phyloP scores from a whole-genome alignment of 2,888 invertebrate species.

The Junonia oenone region DNA sequence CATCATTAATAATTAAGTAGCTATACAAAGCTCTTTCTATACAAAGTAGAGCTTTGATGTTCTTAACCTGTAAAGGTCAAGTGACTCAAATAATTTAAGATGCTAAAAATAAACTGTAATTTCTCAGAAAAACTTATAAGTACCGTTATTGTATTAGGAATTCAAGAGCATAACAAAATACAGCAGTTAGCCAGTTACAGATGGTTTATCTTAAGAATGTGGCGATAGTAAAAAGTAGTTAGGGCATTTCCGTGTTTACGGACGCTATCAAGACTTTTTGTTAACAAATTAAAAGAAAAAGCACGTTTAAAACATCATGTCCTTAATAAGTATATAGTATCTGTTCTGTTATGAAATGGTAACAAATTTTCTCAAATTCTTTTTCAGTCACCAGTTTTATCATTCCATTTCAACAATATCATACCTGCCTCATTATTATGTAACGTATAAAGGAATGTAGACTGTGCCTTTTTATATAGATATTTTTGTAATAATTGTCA shows the following conservation, averaged over 20 bases:
- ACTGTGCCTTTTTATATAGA: too few species aligned
- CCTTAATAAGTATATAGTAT: too few species aligned
- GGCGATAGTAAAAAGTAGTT: not conserved
- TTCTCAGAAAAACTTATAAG: not conserved
- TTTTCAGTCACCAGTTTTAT: too few species aligned
- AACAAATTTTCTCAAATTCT: too few species aligned
- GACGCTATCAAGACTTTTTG: too few species aligned
- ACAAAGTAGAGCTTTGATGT: not conserved
- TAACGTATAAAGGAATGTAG: too few species aligned
- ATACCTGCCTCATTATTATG: too few species aligned
- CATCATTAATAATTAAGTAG: not conserved
- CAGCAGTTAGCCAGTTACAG: not conserved
- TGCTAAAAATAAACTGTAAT: not conserved
- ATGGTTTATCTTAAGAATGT: conserved; percentile 6
- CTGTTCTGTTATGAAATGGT: too few species aligned
- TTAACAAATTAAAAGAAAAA: too few species aligned
- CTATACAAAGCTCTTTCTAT: too few species aligned
- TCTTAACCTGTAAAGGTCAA: not conserved
- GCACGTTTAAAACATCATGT: not conserved
- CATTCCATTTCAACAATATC: too few species aligned
- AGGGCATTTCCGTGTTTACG: conserved; percentile 4
- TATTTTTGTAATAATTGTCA: not conserved
- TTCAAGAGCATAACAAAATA: not conserved
- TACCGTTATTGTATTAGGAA: not conserved
- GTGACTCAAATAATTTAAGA: not conserved